Evolutionary conservation across 2,113 vertebrate genomes (phyloP).

Genomic region (Herpetotheres cachinnans): DNA sequence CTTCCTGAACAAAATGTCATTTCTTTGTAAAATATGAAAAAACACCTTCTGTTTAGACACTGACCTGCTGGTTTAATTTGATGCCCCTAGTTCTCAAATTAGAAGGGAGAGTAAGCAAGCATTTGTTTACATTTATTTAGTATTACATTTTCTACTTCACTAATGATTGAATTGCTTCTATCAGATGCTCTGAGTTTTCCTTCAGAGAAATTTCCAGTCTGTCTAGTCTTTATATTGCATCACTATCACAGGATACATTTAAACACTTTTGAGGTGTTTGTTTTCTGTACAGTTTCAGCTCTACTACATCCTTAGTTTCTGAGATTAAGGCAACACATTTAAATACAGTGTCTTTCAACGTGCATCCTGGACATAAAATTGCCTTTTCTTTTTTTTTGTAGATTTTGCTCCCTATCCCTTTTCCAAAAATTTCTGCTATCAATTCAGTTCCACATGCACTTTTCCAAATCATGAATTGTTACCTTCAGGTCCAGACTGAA

Average conservation of each 20-base stretch:
- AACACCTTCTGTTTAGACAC: not conserved
- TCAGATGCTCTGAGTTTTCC: not conserved
- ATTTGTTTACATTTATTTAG: not conserved
- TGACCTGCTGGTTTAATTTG: not conserved
- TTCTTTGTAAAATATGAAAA: not conserved
- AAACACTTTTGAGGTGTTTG: not conserved
- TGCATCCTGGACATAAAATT: not conserved
- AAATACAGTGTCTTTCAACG: not conserved
- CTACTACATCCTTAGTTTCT: not conserved
- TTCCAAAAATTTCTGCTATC: not conserved
- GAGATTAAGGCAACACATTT: not conserved
- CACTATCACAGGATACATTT: not conserved
- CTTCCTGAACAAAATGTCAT: not conserved
- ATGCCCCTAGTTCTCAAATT: not conserved
- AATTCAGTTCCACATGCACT: not conserved
- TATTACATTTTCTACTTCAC: not conserved
- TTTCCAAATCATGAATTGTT: not conserved
- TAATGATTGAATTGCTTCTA: not conserved
- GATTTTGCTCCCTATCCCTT: not conserved
- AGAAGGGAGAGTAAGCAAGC: not conserved
- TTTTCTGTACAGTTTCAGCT: not conserved
- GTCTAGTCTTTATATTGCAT: not conserved
- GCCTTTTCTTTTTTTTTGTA: not conserved
- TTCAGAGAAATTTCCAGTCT: not conserved
- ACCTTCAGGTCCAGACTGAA: not conserved